These are phyloP conservation scores for Rhinoraja longicauda DNA, from an alignment of 2,797 vertebrate species.

Conservation along the genomic window DNA sequence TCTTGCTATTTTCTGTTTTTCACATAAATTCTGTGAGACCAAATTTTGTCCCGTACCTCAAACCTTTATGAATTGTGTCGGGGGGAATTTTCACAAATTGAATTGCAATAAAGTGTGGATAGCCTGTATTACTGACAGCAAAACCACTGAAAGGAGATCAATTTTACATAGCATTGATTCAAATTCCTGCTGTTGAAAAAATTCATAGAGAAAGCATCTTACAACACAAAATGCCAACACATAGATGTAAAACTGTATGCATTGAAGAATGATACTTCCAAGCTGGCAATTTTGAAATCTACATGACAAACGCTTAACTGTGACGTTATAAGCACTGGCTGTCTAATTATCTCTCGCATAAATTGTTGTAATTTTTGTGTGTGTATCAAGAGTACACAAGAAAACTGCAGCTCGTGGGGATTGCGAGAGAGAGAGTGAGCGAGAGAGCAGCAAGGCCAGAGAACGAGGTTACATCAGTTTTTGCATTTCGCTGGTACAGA, in stretches of 20 bases:
- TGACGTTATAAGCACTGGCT: background rate
- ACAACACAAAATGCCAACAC: background rate
- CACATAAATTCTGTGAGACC: too few relatives aligned
- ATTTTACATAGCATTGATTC: background rate
- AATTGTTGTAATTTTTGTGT: background rate
- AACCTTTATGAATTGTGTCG: too few relatives aligned
- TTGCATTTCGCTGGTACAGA: background rate
- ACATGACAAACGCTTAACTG: background rate
- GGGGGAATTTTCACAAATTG: too few relatives aligned
- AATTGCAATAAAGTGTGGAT: too few relatives aligned
- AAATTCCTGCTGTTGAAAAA: background rate
- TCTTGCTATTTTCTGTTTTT: too few relatives aligned
- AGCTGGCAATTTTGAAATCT: background rate
- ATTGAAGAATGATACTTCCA: background rate
- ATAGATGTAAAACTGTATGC: background rate
- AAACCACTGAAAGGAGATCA: background rate
- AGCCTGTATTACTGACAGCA: background rate
- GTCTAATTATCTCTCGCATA: background rate
- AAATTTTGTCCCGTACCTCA: too few relatives aligned
- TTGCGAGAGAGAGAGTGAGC: too few relatives aligned
- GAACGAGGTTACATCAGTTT: background rate
- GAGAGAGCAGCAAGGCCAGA: background rate
- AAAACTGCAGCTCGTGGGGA: background rate
- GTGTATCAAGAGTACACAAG: background rate
- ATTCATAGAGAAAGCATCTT: background rate